phyloP scores from a whole-genome alignment of 2,113 vertebrate genomes.

The Poecile atricapillus region DNA sequence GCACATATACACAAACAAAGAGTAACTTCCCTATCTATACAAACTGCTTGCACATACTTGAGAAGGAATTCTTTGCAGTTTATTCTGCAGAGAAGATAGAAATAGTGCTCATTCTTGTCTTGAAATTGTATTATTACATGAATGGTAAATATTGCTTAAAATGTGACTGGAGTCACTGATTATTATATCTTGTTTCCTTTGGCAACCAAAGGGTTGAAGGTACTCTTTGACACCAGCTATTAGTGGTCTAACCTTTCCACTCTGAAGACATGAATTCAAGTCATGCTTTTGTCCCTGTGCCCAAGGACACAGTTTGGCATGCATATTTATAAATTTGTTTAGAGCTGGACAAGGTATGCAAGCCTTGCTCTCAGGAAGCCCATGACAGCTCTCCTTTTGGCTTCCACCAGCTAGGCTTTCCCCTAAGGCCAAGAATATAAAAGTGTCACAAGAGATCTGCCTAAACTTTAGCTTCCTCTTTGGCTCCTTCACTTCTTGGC shows the following conservation, averaged over 20 bases:
- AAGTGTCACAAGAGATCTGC: not conserved
- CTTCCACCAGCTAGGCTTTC: not conserved
- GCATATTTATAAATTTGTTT: not conserved
- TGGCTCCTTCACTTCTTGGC: not conserved
- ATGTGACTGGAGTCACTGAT: not conserved
- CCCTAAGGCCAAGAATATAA: not conserved
- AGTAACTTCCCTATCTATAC: not conserved
- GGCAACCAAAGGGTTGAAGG: not conserved
- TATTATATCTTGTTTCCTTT: not conserved
- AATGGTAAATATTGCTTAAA: not conserved
- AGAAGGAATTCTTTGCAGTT: not conserved
- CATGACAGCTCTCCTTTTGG: not conserved
- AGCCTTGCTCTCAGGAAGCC: not conserved
- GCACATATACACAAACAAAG: not conserved
- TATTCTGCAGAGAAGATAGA: not conserved
- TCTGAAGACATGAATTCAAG: not conserved
- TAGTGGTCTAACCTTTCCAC: not conserved
- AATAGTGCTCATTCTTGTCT: not conserved
- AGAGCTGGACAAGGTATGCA: not conserved
- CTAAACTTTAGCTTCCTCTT: constrained; percentile 25
- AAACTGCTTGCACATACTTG: not conserved
- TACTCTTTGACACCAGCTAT: not conserved
- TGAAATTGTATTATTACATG: not conserved
- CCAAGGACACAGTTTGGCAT: not conserved
- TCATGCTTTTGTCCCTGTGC: not conserved